A percentile compares a stretch with the other conserved stretches of the same genome.
These are phyloP conservation scores for Oenanthe oenanthe DNA, from an alignment of 2,113 vertebrate species.

Conservation along the genomic window DNA sequence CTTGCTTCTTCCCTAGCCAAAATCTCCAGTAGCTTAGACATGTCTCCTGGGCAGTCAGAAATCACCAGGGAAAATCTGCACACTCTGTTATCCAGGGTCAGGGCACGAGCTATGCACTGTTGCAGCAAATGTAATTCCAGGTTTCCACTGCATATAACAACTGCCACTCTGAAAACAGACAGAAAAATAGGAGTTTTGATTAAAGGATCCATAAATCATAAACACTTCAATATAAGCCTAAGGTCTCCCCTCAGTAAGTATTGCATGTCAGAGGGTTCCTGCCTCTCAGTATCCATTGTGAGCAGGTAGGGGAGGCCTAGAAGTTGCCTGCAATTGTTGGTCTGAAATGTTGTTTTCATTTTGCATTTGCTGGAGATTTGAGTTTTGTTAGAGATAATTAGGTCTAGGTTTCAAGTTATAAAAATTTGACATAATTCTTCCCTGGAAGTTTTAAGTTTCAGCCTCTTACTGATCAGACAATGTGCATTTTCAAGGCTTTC, in stretches of 20 bases:
- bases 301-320: neutral
- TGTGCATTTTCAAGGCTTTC: neutral
- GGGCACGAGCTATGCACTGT: slow-evolving; percentile 83
- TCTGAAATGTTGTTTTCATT: neutral
- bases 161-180: slow-evolving; percentile 79
- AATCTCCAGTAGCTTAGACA: slow-evolving; percentile 86
- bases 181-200: neutral
- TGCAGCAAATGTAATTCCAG: slow-evolving; percentile 83
- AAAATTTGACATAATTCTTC: neutral
- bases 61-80: slow-evolving; percentile 84
- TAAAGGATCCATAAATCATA: neutral
- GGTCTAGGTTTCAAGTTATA: neutral
- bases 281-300: neutral
- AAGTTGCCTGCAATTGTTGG: neutral
- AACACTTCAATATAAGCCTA: neutral
- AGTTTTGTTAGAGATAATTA: neutral
- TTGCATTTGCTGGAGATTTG: neutral
- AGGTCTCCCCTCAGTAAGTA: neutral
- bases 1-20: slow-evolving; percentile 86
- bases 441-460: neutral
- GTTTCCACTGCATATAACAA: slow-evolving; percentile 87
- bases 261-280: neutral
- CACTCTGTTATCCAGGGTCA: slow-evolving; percentile 83
- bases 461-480: neutral
- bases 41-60: slow-evolving; percentile 81